Evolutionary conservation across 1,140 invertebrate genomes (phyloP).

Genomic region (Orius insidiosus): DNA sequence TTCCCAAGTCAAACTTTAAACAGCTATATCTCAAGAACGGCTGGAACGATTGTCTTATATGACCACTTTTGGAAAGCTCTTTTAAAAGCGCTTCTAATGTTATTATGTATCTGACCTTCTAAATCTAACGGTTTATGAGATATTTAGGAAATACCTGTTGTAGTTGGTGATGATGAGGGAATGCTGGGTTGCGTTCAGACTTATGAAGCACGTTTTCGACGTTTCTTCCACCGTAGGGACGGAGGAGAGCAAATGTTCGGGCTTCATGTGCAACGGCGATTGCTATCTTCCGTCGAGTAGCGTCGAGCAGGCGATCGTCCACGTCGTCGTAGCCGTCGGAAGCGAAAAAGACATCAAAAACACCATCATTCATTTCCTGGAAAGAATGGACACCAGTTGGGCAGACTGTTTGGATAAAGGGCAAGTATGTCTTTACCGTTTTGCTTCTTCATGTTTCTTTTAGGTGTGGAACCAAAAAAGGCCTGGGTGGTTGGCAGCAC

Average conservation of each 20-base stretch:
- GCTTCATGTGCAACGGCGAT: slow-evolving; percentile 43
- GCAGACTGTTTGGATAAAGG: slow-evolving; percentile 47
- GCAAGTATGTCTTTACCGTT: slow-evolving; percentile 25
- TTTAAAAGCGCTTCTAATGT: too few species aligned
- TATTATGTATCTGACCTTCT: too few species aligned
- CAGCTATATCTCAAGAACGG: too few species aligned
- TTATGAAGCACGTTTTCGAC: slow-evolving; percentile 14
- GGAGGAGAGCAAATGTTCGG: slow-evolving; percentile 27
- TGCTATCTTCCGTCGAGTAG: slow-evolving; percentile 24
- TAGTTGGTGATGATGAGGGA: slow-evolving; percentile 21
- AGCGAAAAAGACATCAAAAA: slow-evolving; percentile 38
- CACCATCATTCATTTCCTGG: slow-evolving; percentile 41
- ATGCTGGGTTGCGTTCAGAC: slow-evolving; percentile 19
- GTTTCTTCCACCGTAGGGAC: slow-evolving; percentile 9
- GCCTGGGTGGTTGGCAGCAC: slow-evolving; percentile 51
- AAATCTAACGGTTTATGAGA: too few species aligned
- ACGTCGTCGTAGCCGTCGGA: slow-evolving; percentile 37
- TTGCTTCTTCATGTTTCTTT: slow-evolving; percentile 11
- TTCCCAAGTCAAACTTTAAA: too few species aligned
- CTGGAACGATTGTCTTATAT: too few species aligned
- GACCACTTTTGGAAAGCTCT: too few species aligned
- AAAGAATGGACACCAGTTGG: slow-evolving; percentile 38
- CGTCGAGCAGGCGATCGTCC: slow-evolving; percentile 33
- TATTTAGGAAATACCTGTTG: slow-evolving; percentile 9
- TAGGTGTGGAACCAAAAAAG: slow-evolving; percentile 59